Evolutionary conservation across 2,113 vertebrate species (phyloP), one percentile per base, ranked within the genome.

Genomic region (Solenodon paradoxus): DNA sequence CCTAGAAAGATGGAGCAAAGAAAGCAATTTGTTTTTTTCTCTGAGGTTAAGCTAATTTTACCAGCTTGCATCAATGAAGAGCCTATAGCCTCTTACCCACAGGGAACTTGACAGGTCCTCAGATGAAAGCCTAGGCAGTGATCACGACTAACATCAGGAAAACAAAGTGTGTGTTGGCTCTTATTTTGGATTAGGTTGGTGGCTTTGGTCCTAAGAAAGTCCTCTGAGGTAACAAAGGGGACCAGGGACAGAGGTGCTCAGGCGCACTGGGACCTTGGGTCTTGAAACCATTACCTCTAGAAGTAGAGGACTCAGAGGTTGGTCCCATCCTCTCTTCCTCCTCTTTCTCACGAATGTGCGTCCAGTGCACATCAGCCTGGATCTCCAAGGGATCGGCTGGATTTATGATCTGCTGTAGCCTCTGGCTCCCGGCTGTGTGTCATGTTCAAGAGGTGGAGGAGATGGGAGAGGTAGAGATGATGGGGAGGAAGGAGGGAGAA

Each of bases 251-350:
- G 28, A 12, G 47, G 69, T 1, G 12, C 90, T 32, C 12, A n/a
- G 10, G 16, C n/a, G 40, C 24, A 1, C 7, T 0, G 7, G 63
- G 61, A 17, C 71, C 92, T 19, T 45, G 78, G 57, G 26, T 17
- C 72, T 35, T 24, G 0, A 28, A 17, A 83, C 86, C 42, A 95
- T 99, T 99, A 99, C 99, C 99, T 99, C 99, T 98, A 96, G 98
- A 98, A 98, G 98, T 96, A 81, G 99, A 98, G 97, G 98, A 98
- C 95, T 98, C 98, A 55, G 98, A 98, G 97, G 98, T 83, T 24
- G 98, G 98, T 71, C 92, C 98, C 97, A 96, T 94, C 94, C 96
- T 98, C 97, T 98, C 99, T 95, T 99, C 99, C 97, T 98, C 98
- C 97, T 98, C 98, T 97, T 98, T 99, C 90, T 99, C 98, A 90